Evolutionary conservation across 2,113 vertebrate species (phyloP), one percentile per base, ranked within the genome.

Genomic region (Cyanocitta stelleri): DNA sequence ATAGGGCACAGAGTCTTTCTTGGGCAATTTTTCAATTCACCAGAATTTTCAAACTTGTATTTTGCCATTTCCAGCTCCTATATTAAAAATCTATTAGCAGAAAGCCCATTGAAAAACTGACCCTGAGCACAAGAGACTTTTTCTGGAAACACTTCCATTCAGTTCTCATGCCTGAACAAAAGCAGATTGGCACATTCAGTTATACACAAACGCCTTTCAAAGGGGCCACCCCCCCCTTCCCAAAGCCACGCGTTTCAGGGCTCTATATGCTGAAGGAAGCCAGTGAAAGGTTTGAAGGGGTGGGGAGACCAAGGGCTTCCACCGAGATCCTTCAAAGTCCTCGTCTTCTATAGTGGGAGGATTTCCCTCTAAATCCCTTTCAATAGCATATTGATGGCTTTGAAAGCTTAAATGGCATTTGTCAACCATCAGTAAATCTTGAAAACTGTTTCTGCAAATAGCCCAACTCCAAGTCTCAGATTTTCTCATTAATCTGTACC

Each of bases 391-490:
- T 95, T 98, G 97, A 97, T 98, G 96, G 95, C 97, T 97, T 97
- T 98, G 97, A 98, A 98, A 96, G 93, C 96, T 97, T 97, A 98
- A 98, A 97, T 97, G 97, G 98, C 97, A 97, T 98, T 98, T 96
- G 98, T 98, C 97, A 98, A 97, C 97, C 97, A 97, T 97, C 95
- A 95, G 97, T 98, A 97, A 97, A 98, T 97, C 98, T 97, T 97
- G 93, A 97, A 98, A 98, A 98, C 76, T 96, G 97, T 97, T 98
- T 98, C 94, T 96, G 97, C 96, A 97, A 98, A 97, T 96, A 96
- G 96, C 96, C 92, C 87, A 97, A 97, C 95, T 97, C 95, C 12
- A 68, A 97, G 97, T 95, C 96, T 98, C 68, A 63, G 97, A 94
- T 97, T 98, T 97, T 95, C 96, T 97, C 97, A 97, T 97, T 98